These are phyloP conservation scores for Lycophotia porphyrea DNA, from an alignment of 2,888 invertebrate genomes.

Conservation along the genomic window DNA sequence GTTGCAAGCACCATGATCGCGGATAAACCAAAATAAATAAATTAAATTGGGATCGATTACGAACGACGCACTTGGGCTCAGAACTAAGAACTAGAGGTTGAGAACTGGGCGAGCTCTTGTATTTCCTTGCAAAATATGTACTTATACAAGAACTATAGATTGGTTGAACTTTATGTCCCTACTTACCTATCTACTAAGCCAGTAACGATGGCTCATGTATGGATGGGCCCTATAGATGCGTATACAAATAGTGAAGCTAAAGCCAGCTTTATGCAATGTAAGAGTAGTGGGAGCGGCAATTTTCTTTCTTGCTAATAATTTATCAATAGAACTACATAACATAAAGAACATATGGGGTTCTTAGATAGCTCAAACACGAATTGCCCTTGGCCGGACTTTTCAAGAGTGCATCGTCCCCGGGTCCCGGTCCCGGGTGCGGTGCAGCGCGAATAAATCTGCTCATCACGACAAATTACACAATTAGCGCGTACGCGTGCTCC, in stretches of 20 bases:
- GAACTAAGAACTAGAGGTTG: no score
- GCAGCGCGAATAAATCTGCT: slow-evolving; percentile 13
- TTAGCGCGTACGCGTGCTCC: slow-evolving; percentile 59
- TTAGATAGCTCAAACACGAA: background rate
- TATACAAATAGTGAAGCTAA: background rate
- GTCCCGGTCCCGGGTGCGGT: no score
- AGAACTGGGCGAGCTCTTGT: no score
- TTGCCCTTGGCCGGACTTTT: background rate
- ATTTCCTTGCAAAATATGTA: no score
- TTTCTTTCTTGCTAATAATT: background rate
- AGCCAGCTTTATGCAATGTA: background rate
- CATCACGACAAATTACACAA: slow-evolving; percentile 44
- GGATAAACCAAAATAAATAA: no score
- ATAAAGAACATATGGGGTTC: background rate
- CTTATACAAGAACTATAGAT: no score
- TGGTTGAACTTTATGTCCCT: no score
- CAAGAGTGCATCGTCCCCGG: background rate
- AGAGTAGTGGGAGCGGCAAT: background rate
- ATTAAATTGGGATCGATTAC: no score
- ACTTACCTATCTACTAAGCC: background rate
- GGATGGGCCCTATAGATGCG: background rate
- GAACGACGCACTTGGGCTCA: no score
- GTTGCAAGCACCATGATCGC: no score
- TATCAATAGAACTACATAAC: no score
- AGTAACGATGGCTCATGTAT: background rate